These are phyloP conservation scores for Brachystomella parvula DNA, from an alignment of 1,140 invertebrate genomes.

Conservation along the genomic window DNA sequence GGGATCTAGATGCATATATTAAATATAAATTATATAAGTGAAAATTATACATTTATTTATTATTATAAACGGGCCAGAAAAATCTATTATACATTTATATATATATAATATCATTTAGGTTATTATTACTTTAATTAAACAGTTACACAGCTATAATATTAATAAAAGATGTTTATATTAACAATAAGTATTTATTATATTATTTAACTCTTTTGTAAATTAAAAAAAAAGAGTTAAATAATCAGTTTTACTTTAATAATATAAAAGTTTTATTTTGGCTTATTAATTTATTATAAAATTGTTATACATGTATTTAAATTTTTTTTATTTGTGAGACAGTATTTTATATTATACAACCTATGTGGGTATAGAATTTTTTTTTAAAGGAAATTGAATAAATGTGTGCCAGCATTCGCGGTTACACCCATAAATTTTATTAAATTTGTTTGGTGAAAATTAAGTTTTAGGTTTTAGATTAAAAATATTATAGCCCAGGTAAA, in stretches of 20 bases:
- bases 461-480: conserved; percentile 39
- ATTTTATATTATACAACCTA: conserved; percentile 33
- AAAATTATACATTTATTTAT: conserved; percentile 21
- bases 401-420: conserved; percentile 53
- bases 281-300: conserved; percentile 24
- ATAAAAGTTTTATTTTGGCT: conserved; percentile 39
- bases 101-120: conserved; percentile 18
- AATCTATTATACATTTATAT: too few relatives aligned
- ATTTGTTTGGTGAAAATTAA: conserved; percentile 30
- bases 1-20: conserved; percentile 9
- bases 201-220: conserved; percentile 8
- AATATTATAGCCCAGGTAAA: conserved; percentile 37
- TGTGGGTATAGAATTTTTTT: conserved; percentile 41
- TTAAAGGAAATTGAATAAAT: conserved; percentile 42
- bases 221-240: conserved; percentile 18
- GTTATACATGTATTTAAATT: conserved; percentile 25
- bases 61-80: too few relatives aligned
- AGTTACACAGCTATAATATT: conserved; percentile 1
- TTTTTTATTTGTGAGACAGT: conserved; percentile 18
- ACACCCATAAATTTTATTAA: conserved; percentile 43
- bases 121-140: conserved; percentile 11
- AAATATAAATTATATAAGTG: neutral
- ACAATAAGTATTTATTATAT: conserved; percentile 7
- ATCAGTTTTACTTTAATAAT: conserved; percentile 3
- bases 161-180: neutral